Evolutionary conservation across 2,888 invertebrate species (phyloP), one percentile per base, ranked within the genome.

Genomic region (Eupithecia tripunctaria): DNA sequence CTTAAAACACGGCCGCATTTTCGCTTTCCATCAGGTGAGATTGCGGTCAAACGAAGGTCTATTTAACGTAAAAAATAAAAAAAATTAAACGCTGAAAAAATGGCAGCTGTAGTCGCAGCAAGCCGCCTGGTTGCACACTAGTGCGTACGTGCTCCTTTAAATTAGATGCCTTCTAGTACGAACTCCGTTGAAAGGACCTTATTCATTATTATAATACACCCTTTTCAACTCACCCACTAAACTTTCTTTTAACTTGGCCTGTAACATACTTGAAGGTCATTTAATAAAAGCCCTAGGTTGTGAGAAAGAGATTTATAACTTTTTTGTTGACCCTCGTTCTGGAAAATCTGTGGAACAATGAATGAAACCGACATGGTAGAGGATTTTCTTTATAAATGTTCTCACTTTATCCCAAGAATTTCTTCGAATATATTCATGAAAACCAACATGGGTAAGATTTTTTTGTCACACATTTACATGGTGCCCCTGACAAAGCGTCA

Each of bases 221-320:
- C 25, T 56, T 56, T 56, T 56, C 56, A 25, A 12, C 25, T 25
- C 14, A 25, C 56, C 25, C 56, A 56, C 56, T 29, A 38, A n/a
- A 51, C 51, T 36, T 10, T 21, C 7, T 56, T 27, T 27, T 12
- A 32, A 14, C 41, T 67, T 60, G 64, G 21, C 29, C 67, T 68
- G 68, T 27, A 56, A 51, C 71, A 75, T 74, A 77, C 78, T 75
- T 72, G 67, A 78, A 79, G 77, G 79, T 76, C 76, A 74, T 81
- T 79, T 79, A 78, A 79, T 81, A 81, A 76, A 78, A 69, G 63
- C 36, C 66, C 62, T 69, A 64, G 73, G 12, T 56, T 56, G 4
- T 25, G 25, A 56, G 14, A 25, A 64, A 74, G 65, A 76, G 79
- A 80, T 81, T 78, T 78, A 77, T 76, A 73, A 70, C 74, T 75